Base-by-base conservation (phyloP, 1,140 invertebrate genomes). In the Dendroctonus ponderosae region DNA sequence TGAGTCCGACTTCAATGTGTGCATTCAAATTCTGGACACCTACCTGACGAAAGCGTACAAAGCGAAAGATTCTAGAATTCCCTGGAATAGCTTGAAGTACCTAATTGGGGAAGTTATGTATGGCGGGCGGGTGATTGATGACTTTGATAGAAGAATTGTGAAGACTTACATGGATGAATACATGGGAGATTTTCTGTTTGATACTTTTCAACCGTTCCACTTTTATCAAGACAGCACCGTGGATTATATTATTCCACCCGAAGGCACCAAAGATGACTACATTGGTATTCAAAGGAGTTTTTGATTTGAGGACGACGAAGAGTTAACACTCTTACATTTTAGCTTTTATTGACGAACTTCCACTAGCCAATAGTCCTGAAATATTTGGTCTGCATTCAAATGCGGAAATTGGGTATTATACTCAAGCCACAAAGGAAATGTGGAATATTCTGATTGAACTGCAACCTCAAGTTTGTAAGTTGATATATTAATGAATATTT, bases 31-130 rank as follows among this genome's bases (percentile, higher is more conserved):
- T 63, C 78, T 96, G 39, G 85, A 89, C 52, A 92, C 88, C 6
- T 96, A 95, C 79, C 80, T 95, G 9, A 89, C 84, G 0, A 91
- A 92, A 74, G 85, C 87, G 44, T 70, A 81, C 8, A 76, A 82
- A 0, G 80, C 80, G 0, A 85, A 84, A 42, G 87, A 90, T 42
- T 77, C 80, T 70, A 41, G 66, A 39, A 87, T 93, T 60, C 92
- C 93, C 5, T 97, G 93, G 93, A 86, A 86, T 63, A 94, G 90
- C 75, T 81, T 96, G 12, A 95, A 95, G 75, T 96, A 95, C 79
- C 79, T 96, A 3, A 93, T 96, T 75, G 92, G 93, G 66, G 93
- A 96, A 80, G 91, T 96, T 6, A 95, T 96, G 91, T 96, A 97
- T 76, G 94, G 94, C 12, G 93, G 93, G 26, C 83, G 92, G 68